These are phyloP conservation scores for Calyptomena viridis DNA, from an alignment of 2,113 vertebrate genomes.

Conservation along the genomic window DNA sequence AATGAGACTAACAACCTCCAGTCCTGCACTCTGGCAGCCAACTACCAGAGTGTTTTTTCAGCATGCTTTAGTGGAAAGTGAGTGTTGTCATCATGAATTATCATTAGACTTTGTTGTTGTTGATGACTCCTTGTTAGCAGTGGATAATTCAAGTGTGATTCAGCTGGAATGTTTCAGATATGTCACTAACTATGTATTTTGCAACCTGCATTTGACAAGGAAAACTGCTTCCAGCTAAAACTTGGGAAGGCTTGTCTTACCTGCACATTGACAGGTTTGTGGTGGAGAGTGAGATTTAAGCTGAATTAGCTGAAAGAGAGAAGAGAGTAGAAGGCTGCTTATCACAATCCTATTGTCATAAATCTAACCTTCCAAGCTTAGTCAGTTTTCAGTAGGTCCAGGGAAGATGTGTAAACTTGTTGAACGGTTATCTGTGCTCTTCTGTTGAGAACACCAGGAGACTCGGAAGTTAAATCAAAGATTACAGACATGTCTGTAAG, in stretches of 20 bases:
- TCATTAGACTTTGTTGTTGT: constrained; percentile 35
- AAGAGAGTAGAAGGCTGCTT: background rate
- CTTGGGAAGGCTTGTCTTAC: background rate
- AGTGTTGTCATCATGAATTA: constrained; percentile 51
- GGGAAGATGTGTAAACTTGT: background rate
- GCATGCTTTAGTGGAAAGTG: constrained; percentile 17
- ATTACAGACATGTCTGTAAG: background rate
- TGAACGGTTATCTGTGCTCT: background rate
- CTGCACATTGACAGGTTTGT: background rate
- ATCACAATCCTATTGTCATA: background rate
- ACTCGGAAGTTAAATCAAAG: background rate
- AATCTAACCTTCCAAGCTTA: background rate
- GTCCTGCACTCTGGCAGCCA: constrained; percentile 59
- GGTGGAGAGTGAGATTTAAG: background rate
- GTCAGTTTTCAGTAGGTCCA: background rate
- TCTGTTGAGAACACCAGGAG: background rate
- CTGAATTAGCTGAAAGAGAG: background rate
- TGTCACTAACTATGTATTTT: constrained; percentile 26
- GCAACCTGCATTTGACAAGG: background rate
- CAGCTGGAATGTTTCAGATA: constrained; percentile 27
- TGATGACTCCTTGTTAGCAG: constrained; percentile 42
- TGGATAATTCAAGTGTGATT: constrained; percentile 56
- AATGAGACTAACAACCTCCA: constrained; percentile 79
- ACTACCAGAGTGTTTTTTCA: constrained; percentile 41
- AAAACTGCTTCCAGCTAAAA: constrained; percentile 22